These are phyloP conservation scores for Helogale parvula DNA, from an alignment of 2,113 vertebrate genomes.

Conservation along the genomic window DNA sequence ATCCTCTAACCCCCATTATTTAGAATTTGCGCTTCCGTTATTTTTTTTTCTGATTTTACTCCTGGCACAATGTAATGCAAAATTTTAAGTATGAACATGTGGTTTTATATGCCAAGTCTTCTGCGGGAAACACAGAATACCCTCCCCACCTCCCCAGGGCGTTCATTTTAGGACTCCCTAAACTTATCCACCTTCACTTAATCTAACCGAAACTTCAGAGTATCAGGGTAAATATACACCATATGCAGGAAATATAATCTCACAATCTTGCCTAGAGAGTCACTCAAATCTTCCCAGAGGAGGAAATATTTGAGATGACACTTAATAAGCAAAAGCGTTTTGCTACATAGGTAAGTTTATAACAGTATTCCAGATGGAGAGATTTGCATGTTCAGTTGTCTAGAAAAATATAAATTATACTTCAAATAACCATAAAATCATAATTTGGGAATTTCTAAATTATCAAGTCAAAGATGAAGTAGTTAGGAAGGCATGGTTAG, in stretches of 20 bases:
- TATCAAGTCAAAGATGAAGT: neutral
- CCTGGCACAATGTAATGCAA: neutral
- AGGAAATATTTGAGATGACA: neutral
- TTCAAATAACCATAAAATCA: neutral
- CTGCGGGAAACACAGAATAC: neutral
- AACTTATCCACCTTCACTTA: neutral
- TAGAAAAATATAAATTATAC: neutral
- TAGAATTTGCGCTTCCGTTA: neutral
- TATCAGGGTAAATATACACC: neutral
- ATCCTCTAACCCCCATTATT: neutral
- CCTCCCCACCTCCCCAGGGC: neutral
- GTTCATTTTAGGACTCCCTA: neutral
- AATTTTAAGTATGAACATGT: neutral
- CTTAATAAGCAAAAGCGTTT: neutral
- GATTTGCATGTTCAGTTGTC: neutral
- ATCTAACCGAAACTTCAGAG: neutral
- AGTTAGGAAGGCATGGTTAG: neutral
- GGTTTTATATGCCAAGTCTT: neutral
- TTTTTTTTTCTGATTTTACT: neutral
- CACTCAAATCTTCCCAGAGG: neutral
- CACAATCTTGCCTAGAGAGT: neutral
- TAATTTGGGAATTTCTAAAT: neutral
- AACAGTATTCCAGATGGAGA: neutral
- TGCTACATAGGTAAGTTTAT: neutral
- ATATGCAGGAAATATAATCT: neutral